Evolutionary conservation across 1,140 invertebrate genomes (phyloP), one percentile per base, ranked within the genome.

Genomic region (Atta cephalotes): DNA sequence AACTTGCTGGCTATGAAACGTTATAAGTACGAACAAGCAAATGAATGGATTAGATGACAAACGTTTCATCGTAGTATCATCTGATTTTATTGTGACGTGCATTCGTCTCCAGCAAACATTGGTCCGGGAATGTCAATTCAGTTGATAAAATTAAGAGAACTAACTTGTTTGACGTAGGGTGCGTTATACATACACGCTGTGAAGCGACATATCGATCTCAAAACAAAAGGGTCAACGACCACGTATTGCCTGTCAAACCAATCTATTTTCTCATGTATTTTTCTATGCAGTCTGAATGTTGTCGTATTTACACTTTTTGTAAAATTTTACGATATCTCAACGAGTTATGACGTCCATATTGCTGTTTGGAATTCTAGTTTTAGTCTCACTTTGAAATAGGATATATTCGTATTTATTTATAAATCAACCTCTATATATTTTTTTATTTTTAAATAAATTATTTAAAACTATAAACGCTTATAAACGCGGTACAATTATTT

Each of bases 201-300:
- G 28, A 14, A 70, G 53, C 53, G 35, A 35, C 28, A 49, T 74
- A 87, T 80, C 87, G 68, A 88, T 86, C 53, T 78, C 5, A 63
- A 78, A 87, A 86, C 63, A 87, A 74, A 65, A 65, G 21, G 45
- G 68, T 74, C 80, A 39, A 62, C 68, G 80, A 74, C 80, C 68
- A 72, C 39, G 68, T 62, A 72, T 39, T 72, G 56, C 18, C 39
- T 51, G 68, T 74, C 80, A 82, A 74, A 60, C 12, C 53, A 62
- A 62, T 82, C 68, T 60, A 60, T 82, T 82, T 74, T 45, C n/a
- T 79, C 39, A 16, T 39, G 28, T 80, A 70, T 70, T 70, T 80
- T 80, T 80, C n/a, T 16, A 70, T 9, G n/a, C 68, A 74, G 25
- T 35, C 70, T 82, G 39, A 72, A 82, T 56, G 21, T 82, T 21